A percentile compares a stretch with the other conserved stretches of the same genome.
These are phyloP conservation scores for Edolisoma coerulescens DNA, from an alignment of 2,113 vertebrate species.

Conservation along the genomic window DNA sequence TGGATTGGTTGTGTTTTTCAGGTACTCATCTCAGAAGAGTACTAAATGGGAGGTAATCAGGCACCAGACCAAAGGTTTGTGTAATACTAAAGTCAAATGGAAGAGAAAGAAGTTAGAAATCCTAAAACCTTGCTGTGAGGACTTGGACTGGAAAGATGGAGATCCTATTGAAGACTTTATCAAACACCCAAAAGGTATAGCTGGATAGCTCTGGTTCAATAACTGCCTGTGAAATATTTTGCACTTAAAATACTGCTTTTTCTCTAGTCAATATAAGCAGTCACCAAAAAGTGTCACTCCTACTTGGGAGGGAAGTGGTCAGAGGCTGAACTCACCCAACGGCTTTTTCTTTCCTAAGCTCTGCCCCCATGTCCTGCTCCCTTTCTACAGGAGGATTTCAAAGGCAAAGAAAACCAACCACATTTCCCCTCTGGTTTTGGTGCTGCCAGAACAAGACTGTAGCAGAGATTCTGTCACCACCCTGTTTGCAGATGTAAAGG, in stretches of 20 bases:
- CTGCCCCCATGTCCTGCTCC: background rate
- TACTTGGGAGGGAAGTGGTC: background rate
- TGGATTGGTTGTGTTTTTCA: background rate
- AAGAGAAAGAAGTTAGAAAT: background rate
- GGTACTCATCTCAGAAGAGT: background rate
- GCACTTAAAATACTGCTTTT: background rate
- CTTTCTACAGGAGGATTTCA: background rate
- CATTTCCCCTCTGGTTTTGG: background rate
- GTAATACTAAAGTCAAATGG: background rate
- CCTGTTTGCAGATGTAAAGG: rapidly evolving
- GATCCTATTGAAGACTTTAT: background rate
- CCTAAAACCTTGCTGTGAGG: background rate
- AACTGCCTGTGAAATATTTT: background rate
- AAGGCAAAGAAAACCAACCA: background rate
- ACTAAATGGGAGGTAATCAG: background rate
- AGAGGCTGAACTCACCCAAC: background rate
- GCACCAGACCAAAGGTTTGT: background rate
- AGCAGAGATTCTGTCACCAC: background rate
- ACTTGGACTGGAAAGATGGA: background rate
- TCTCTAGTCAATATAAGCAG: background rate
- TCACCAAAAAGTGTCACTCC: background rate
- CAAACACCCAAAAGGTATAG: background rate
- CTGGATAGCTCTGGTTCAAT: background rate
- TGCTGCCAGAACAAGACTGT: background rate
- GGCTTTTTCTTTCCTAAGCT: background rate